Evolutionary conservation across 2,797 vertebrate genomes (phyloP).

Genomic region (Poecilia wingei): DNA sequence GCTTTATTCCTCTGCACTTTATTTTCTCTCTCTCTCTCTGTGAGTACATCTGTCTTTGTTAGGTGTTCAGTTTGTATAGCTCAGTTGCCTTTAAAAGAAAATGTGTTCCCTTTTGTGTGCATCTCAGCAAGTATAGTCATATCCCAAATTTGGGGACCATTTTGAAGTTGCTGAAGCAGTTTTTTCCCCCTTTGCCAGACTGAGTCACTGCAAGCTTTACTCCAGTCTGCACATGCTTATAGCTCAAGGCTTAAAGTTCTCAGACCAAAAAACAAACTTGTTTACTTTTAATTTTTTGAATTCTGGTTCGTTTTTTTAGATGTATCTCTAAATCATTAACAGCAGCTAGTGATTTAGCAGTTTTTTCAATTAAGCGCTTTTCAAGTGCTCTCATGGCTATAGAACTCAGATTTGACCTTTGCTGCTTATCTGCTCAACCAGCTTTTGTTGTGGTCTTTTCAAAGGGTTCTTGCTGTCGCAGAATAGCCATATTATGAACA

Average conservation of each 20-base stretch:
- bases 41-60: constrained; percentile 5
- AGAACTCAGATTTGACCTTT: not conserved
- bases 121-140: not conserved
- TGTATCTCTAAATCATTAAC: not conserved
- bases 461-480: not conserved
- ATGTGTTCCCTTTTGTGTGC: not conserved
- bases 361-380: not conserved
- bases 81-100: not conserved
- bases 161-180: not conserved
- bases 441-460: not conserved
- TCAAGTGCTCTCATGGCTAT: not conserved
- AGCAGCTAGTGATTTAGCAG: not conserved
- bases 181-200: not conserved
- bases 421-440: not conserved
- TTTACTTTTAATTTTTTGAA: not conserved
- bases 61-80: not conserved
- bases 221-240: not conserved
- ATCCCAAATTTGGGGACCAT: not conserved
- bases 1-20: not conserved
- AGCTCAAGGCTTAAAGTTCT: not conserved
- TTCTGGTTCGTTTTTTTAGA: not conserved
- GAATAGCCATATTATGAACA: not conserved
- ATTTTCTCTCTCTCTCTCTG: not conserved
- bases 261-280: not conserved
- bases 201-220: not conserved